Percentiles rank a stretch among this genome's conserved stretches.
These are phyloP conservation scores for Danionella cerebrum DNA, from an alignment of 2,113 vertebrate species.

Conservation along the genomic window DNA sequence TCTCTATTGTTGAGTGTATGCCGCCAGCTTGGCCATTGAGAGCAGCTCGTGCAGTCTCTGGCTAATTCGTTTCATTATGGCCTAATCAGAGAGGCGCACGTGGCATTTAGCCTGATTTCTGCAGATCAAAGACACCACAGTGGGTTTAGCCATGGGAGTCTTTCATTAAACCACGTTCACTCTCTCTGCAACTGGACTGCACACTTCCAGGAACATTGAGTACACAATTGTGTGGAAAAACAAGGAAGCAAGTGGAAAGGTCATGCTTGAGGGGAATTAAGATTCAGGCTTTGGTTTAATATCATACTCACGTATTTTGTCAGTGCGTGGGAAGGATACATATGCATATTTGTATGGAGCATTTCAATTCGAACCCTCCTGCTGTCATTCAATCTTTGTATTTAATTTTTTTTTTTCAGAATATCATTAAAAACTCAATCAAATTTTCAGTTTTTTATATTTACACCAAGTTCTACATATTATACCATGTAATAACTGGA, in stretches of 20 bases:
- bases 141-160: constrained; percentile 21
- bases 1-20: not conserved
- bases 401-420: too few relatives aligned
- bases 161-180: constrained; percentile 33
- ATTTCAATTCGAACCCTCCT: not conserved
- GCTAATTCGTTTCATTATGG: constrained; percentile 43
- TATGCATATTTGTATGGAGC: not conserved
- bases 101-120: constrained; percentile 33
- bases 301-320: not conserved
- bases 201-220: not conserved
- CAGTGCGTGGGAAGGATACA: not conserved
- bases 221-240: not conserved
- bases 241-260: not conserved
- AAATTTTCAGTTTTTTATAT: too few relatives aligned
- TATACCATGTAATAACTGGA: too few relatives aligned
- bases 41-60: constrained; percentile 1
- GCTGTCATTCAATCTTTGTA: not conserved
- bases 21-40: not conserved
- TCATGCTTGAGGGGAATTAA: not conserved
- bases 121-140: constrained; percentile 26
- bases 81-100: constrained; percentile 31
- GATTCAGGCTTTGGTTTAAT: not conserved
- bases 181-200: not conserved
- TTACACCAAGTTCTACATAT: too few relatives aligned
- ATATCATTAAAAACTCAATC: too few relatives aligned